A percentile compares a stretch with the other conserved stretches of the same genome.
Evolutionary conservation across 2,888 invertebrate genomes (phyloP).

Genomic region (Rotaria magnacalcarata): DNA sequence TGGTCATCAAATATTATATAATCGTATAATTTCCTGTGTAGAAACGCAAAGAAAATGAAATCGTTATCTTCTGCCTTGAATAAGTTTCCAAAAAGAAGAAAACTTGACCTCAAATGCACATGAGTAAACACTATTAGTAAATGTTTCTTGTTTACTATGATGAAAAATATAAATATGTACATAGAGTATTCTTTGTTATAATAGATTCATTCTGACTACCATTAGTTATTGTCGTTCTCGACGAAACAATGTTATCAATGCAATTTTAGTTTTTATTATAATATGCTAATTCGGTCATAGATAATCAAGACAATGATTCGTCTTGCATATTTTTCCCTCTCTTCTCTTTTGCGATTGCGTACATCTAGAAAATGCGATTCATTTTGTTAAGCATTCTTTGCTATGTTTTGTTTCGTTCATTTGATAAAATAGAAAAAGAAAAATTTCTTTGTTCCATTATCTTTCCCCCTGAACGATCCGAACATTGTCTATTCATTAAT

Average conservation of each 20-base stretch:
- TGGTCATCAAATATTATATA: neutral
- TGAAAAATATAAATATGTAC: neutral
- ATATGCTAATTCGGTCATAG: conserved; percentile 1
- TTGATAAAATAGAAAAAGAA: neutral
- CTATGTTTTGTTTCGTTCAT: neutral
- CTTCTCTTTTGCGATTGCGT: neutral
- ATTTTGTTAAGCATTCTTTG: neutral
- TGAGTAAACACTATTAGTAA: neutral
- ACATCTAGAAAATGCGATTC: neutral
- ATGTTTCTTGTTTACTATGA: neutral
- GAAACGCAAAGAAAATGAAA: neutral
- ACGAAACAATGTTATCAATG: neutral
- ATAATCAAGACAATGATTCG: neutral
- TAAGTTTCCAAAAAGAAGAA: too few relatives aligned
- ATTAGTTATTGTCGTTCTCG: neutral
- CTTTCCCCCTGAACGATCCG: neutral
- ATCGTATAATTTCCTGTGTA: neutral
- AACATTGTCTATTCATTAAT: neutral
- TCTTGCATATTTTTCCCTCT: neutral
- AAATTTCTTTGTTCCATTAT: neutral
- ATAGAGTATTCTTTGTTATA: neutral
- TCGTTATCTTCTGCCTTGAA: neutral
- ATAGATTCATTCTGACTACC: neutral
- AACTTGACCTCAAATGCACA: neutral
- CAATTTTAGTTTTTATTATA: conserved; percentile 26